phyloP scores from a whole-genome alignment of 2,113 vertebrate species.

The Caranx melampygus region DNA sequence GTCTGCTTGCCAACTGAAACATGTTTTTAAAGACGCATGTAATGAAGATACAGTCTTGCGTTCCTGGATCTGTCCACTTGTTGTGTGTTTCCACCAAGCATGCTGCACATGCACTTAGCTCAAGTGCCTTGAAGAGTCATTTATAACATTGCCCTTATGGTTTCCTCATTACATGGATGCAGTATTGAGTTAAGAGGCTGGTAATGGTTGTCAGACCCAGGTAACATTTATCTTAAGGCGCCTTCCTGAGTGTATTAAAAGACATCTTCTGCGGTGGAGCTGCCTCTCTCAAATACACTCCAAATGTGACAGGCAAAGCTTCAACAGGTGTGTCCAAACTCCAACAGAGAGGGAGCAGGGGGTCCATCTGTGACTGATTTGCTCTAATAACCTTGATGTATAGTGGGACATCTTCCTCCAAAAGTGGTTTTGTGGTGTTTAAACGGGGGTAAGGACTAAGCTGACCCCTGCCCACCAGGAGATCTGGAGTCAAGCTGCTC shows the following conservation, averaged over 20 bases:
- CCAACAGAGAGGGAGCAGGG: constrained; percentile 31
- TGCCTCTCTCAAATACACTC: constrained; percentile 22
- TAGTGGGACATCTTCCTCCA: constrained; percentile 33
- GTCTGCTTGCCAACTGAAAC: neutral
- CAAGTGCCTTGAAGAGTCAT: constrained; percentile 33
- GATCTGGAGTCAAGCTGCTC: constrained; percentile 49
- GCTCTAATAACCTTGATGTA: constrained; percentile 56
- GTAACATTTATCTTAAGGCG: constrained; percentile 41
- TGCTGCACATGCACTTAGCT: constrained; percentile 20
- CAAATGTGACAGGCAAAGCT: constrained; percentile 25
- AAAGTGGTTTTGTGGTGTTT: constrained; percentile 43
- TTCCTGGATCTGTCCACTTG: neutral
- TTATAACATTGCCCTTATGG: constrained; percentile 28
- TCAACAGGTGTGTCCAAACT: constrained; percentile 63
- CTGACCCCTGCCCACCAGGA: constrained; percentile 44
- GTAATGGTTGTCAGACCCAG: constrained; percentile 43
- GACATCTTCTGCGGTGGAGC: constrained; percentile 17
- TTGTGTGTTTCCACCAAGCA: constrained; percentile 14
- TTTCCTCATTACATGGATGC: constrained; percentile 58
- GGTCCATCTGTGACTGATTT: constrained; percentile 70
- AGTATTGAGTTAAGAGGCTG: constrained; percentile 35
- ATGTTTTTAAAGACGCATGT: constrained; percentile 12
- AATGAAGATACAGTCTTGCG: neutral
- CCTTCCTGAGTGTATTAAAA: constrained; percentile 38
- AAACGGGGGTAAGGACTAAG: constrained; percentile 30